Percentiles rank a stretch among this genome's conserved stretches.
Conservation (phyloP, 2,888 invertebrate genomes). For the Dioctria linearis region DNA sequence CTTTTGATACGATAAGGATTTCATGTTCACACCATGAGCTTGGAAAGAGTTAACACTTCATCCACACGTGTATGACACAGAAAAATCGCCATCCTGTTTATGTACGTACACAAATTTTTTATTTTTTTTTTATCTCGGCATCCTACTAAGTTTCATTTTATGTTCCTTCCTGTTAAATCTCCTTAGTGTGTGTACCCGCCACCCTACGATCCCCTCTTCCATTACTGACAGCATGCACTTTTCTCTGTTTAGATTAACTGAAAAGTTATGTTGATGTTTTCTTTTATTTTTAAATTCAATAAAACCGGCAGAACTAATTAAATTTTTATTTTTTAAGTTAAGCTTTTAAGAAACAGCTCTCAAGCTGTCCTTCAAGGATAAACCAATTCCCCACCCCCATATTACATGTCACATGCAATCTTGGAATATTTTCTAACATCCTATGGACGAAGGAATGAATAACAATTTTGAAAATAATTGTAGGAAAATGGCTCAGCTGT, state of each 20-base stretch:
- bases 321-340: not conserved
- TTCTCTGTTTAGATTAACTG: not conserved
- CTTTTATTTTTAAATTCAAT: constrained; percentile 11
- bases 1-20: not conserved
- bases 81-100: no score
- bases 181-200: not conserved
- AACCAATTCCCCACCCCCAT: not conserved
- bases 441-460: not conserved
- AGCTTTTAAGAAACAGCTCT: not conserved
- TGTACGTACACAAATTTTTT: not conserved
- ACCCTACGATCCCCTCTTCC: no score
- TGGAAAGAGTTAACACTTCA: not conserved
- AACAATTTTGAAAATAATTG: not conserved
- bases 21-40: not conserved
- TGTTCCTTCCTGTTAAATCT: not conserved
- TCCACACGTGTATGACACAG: not conserved
- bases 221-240: not conserved
- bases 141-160: constrained; percentile 9
- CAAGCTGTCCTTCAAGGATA: not conserved
- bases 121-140: not conserved
- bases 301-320: not conserved
- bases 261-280: not conserved
- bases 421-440: not conserved
- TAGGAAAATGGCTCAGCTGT: not conserved
- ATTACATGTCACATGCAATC: constrained; percentile 1